Conservation (phyloP, 64 coral and sea anemone genomes). For the Porites australiensis region DNA sequence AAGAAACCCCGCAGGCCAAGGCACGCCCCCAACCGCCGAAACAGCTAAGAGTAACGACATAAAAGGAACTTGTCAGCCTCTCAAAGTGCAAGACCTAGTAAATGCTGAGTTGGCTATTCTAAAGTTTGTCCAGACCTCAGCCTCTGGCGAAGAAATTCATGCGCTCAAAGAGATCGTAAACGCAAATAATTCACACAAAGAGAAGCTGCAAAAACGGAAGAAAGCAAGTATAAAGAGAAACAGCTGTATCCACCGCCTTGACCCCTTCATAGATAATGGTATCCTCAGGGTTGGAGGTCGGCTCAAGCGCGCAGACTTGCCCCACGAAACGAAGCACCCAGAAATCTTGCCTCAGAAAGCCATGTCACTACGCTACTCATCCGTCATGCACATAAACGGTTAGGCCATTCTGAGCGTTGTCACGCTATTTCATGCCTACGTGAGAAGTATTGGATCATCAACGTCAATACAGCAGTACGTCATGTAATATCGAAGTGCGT, state of each 20-base stretch:
- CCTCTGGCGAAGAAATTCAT: not conserved
- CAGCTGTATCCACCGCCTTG: not conserved
- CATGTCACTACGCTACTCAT: slow-evolving; percentile 38
- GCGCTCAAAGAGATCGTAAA: not conserved
- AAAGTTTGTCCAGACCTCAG: not conserved
- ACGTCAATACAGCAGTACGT: not conserved
- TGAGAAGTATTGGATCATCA: slow-evolving; percentile 15
- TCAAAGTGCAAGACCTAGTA: not conserved
- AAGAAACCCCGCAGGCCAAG: not conserved
- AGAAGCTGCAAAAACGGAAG: not conserved
- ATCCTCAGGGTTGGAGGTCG: slow-evolving; percentile 1
- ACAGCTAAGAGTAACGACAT: not conserved
- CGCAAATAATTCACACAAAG: not conserved
- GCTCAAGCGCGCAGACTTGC: not conserved
- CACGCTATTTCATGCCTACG: not conserved
- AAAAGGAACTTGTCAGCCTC: not conserved
- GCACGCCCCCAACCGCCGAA: too few species aligned
- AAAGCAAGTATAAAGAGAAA: not conserved
- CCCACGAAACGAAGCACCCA: slow-evolving; percentile 2
- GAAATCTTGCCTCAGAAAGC: not conserved
- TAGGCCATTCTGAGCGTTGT: slow-evolving; percentile 15
- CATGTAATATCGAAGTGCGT: slow-evolving; percentile 18
- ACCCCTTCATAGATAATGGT: not conserved
- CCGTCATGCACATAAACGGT: not conserved
- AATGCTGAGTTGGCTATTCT: not conserved